Conservation (phyloP, 2,888 invertebrate genomes). For the Brachylomia viminalis region DNA sequence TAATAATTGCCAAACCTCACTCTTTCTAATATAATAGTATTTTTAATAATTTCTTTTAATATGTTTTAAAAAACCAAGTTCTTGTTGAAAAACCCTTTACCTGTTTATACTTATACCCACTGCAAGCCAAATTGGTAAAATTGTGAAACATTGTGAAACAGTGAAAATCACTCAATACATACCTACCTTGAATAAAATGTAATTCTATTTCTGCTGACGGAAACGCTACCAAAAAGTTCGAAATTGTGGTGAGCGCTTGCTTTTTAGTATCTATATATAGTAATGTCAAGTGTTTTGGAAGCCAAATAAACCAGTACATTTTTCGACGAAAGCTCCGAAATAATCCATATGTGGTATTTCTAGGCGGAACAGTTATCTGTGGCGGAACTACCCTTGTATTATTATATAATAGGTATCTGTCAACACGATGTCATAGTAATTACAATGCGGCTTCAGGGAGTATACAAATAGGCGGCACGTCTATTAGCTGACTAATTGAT, state of each 20-base stretch:
- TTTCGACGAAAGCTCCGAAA: background rate
- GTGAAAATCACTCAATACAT: slow-evolving; percentile 15
- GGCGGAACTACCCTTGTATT: background rate
- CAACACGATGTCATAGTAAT: background rate
- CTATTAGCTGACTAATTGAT: slow-evolving; percentile 11
- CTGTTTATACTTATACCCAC: too few relatives aligned
- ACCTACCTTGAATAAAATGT: background rate
- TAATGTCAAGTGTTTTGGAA: background rate
- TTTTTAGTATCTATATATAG: background rate
- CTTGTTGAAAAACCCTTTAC: too few relatives aligned
- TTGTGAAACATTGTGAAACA: slow-evolving; percentile 33
- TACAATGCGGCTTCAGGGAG: background rate
- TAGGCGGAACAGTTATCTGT: too few relatives aligned
- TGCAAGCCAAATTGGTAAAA: slow-evolving; percentile 4
- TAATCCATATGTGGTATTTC: background rate
- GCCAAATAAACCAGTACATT: background rate
- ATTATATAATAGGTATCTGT: background rate
- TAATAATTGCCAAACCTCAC: too few relatives aligned
- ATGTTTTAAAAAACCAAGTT: too few relatives aligned
- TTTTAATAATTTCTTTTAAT: too few relatives aligned
- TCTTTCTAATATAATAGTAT: too few relatives aligned
- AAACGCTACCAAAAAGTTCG: background rate
- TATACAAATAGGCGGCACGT: background rate
- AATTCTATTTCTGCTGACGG: background rate
- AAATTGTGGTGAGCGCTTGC: background rate